Base-by-base conservation (phyloP, 92 coral and sea anemone genomes). In the Diadumene lineata region DNA sequence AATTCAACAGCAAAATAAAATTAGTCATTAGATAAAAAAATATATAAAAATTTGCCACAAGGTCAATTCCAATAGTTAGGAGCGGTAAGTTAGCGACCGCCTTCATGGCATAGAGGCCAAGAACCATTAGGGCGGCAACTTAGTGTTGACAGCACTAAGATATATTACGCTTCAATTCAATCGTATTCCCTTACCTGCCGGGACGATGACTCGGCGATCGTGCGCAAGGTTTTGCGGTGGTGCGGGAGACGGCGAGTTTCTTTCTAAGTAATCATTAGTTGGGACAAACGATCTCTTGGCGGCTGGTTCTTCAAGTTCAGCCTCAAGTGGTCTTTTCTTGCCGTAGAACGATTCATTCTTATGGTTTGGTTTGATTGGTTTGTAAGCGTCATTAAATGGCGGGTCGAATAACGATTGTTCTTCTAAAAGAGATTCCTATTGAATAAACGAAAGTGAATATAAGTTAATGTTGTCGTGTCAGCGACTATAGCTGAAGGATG, bases 331-430 rank as follows among this genome's bases (percentile, higher is more conserved):
- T 21, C 99, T 82, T 74, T 96, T 96, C 76, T 96, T 96, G 67
- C 84, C 85, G 75, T 78, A 89, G 56, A 72, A 93, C 1, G 84
- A 79, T 25, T 85, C 92, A 55, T 70, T 85, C 51, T 92, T 90
- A 50, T 64, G 67, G 13, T 71, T 70, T 31, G 96, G 78, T 72
- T 96, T 96, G 17, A 86, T 61, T 7, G 99, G 99, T 64, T 96
- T 96, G 86, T 89, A 96, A 2, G 96, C 93, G 58, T 96, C 99
- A 69, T 86, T 84, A 86, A 91, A 91, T 1, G 90, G 81, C 19
- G 94, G 83, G 60, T 96, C 99, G 69, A 96, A 96, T 30, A 96
- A 76, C 13, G 99, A 96, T 60, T 96, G 99, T 31, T 96, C 99
- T 46, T 96, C 99, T 1, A 93, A 61, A 25, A 92, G 86, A 51